A percentile compares a stretch with the other conserved stretches of the same genome.
Conservation (phyloP, 2,113 vertebrate species). For the Gymnogyps californianus region DNA sequence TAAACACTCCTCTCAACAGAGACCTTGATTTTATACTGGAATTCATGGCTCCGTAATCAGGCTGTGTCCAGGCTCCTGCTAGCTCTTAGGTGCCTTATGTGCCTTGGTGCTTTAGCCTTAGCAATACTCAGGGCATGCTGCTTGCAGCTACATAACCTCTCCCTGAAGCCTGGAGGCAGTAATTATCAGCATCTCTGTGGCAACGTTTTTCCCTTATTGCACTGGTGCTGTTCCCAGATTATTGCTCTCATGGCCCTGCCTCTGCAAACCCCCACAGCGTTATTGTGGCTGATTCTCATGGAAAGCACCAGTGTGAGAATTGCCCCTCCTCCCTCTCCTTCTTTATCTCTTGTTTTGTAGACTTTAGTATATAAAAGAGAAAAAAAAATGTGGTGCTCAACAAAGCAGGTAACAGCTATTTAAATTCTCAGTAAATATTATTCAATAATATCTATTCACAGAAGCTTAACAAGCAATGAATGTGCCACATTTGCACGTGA, state of each 20-base stretch:
- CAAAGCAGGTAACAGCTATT: background rate
- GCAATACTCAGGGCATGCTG: background rate
- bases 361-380: background rate
- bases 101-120: background rate
- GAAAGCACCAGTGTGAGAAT: background rate
- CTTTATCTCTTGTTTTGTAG: background rate
- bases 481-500: background rate
- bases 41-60: background rate
- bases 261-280: background rate
- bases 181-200: background rate
- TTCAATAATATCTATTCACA: background rate
- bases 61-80: background rate
- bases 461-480: background rate
- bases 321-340: background rate
- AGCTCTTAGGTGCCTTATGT: background rate
- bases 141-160: background rate
- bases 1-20: background rate
- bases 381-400: background rate
- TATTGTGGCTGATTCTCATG: background rate
- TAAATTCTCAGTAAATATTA: background rate
- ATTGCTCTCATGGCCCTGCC: background rate
- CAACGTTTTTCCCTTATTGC: background rate
- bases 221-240: background rate
- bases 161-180: background rate
- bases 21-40: background rate